phyloP scores from a whole-genome alignment of 2,797 vertebrate genomes.

The Sarcophilus harrisii region DNA sequence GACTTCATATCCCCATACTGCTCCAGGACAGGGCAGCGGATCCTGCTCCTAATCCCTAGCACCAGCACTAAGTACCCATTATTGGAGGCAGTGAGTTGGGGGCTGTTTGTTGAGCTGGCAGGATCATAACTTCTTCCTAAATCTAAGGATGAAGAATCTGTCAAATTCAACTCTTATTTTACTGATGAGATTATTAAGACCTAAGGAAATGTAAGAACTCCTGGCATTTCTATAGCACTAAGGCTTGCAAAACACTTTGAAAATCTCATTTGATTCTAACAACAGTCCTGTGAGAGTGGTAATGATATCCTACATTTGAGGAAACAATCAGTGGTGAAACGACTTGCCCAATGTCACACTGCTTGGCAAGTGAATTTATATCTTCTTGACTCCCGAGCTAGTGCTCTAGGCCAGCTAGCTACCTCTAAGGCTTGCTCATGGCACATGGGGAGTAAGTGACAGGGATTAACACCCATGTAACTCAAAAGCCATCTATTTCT shows the following conservation, averaged over 20 bases:
- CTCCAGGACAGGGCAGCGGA: neutral
- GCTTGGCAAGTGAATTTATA: neutral
- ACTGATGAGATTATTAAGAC: neutral
- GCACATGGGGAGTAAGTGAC: neutral
- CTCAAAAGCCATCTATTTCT: neutral
- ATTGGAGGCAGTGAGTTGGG: neutral
- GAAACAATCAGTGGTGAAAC: neutral
- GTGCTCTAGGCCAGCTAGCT: neutral
- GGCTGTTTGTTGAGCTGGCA: neutral
- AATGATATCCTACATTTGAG: no score
- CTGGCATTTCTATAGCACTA: neutral
- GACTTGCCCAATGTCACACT: neutral
- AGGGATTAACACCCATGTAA: neutral
- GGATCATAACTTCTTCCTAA: neutral
- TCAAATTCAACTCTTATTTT: neutral
- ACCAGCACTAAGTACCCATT: neutral
- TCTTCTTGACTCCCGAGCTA: neutral
- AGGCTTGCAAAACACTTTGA: neutral
- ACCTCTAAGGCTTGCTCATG: neutral
- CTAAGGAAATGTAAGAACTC: neutral
- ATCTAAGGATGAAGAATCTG: neutral
- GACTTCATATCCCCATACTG: neutral
- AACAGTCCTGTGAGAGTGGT: no score
- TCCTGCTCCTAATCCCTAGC: neutral
- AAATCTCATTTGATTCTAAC: neutral